Evolutionary conservation across 2,113 vertebrate genomes (phyloP).

Genomic region (Hemichromis elongatus): DNA sequence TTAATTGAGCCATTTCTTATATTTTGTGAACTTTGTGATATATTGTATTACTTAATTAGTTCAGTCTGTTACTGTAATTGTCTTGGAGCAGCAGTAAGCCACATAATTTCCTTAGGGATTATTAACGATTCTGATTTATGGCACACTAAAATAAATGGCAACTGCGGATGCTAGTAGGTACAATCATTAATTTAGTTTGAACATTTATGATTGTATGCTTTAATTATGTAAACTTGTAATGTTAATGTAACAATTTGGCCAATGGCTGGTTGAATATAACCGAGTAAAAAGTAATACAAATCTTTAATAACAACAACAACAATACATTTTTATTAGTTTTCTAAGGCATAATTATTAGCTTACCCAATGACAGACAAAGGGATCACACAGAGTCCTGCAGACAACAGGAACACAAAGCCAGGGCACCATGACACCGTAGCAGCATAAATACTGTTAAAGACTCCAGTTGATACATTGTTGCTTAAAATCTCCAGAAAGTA

Average conservation of each 20-base stretch:
- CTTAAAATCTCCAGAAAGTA: slow-evolving; percentile 83
- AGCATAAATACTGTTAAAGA: slow-evolving; percentile 85
- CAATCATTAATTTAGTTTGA: not conserved
- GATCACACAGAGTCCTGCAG: slow-evolving; percentile 78
- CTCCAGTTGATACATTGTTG: slow-evolving; percentile 48
- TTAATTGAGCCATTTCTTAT: not conserved
- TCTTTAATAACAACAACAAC: no score
- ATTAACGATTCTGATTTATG: no score
- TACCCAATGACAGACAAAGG: slow-evolving; percentile 81
- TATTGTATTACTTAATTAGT: not conserved
- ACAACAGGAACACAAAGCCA: slow-evolving; percentile 85
- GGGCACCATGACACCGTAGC: slow-evolving; percentile 84
- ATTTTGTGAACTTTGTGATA: not conserved
- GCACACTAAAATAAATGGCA: not conserved
- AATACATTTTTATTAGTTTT: no score
- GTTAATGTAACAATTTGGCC: no score
- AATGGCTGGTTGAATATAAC: no score
- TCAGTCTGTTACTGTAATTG: fast-evolving
- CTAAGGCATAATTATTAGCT: slow-evolving; percentile 50
- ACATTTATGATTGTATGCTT: not conserved
- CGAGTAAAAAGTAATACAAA: no score
- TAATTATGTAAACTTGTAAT: no score
- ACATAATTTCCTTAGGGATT: no score
- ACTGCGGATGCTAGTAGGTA: not conserved
- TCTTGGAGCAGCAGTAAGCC: not conserved